Evolutionary conservation across 2,797 vertebrate species (phyloP).

Genomic region (Manis pentadactyla): DNA sequence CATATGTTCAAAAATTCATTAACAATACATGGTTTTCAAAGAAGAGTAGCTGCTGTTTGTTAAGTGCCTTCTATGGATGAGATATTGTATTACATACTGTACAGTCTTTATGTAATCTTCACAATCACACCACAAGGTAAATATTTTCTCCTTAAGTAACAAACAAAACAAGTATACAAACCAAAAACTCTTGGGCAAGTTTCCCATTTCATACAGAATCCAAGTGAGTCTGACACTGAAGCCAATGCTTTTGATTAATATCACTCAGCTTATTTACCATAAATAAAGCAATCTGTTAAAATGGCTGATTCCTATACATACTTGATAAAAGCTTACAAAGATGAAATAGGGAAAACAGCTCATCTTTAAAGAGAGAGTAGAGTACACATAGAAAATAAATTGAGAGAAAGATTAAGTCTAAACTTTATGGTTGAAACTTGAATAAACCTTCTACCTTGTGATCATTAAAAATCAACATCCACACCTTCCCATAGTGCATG

Average conservation of each 20-base stretch:
- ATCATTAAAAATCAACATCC: neutral
- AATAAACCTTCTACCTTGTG: slow-evolving; percentile 54
- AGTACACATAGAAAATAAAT: neutral
- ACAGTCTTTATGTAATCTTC: neutral
- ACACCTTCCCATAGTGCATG: neutral
- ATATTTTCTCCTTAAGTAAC: neutral
- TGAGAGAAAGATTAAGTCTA: neutral
- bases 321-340: neutral
- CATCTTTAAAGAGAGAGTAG: neutral
- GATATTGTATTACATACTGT: neutral
- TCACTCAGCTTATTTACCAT: neutral
- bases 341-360: neutral
- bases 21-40: neutral
- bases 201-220: neutral
- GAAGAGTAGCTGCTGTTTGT: neutral
- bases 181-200: neutral
- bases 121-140: neutral
- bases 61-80: neutral
- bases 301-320: neutral
- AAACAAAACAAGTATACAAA: neutral
- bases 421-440: slow-evolving; percentile 31
- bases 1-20: neutral
- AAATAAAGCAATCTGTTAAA: slow-evolving; percentile 19
- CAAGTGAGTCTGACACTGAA: neutral
- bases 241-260: neutral